Evolutionary conservation across 2,113 vertebrate genomes (phyloP), one percentile per base, ranked within the genome.

Genomic region (Petromus typicus): DNA sequence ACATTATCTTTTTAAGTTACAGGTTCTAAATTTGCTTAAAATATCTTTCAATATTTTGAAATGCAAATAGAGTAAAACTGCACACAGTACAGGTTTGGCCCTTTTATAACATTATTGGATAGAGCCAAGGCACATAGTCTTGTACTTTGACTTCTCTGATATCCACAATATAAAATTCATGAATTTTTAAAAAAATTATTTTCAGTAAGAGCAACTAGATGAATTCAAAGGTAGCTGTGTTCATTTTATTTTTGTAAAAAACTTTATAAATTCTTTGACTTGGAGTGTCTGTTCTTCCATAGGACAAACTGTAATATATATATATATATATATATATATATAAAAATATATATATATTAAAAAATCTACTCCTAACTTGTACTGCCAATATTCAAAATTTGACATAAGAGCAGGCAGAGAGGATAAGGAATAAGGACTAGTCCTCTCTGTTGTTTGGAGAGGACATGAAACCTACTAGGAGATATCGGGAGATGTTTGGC

Each of bases 351-450:
- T n/a, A n/a, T n/a, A n/a, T n/a, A n/a, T 51, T 51, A 57, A 86
- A 95, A 96, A 83, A 63, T 75, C 8, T 48, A 66, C 56, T 83
- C 7, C 12, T 11, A 45, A 37, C 5, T 91, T 73, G 48, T 95
- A 12, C 86, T 79, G 76, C 12, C 66, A 54, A 63, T 23, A 83
- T 76, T 95, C 27, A 89, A 95, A 96, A 67, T 94, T 89, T 27
- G 91, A 69, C 56, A 45, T 63, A 75, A 94, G 7, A 17, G 45
- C 14, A 63, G 2, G 4, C 7, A 61, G 51, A 81, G 27, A 45
- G 75, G 23, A 73, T 40, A 78, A 57, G 40, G 1, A 64, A 56
- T 45, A 67, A 7, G 3, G 6, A 86, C 84, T 79, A 5, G 0
- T 1, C 3, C n/a, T 76, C 23, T 79, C 18, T 85, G n/a, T 40